Conservation (phyloP, 2,797 vertebrate species). For the Margarornis squamiger region DNA sequence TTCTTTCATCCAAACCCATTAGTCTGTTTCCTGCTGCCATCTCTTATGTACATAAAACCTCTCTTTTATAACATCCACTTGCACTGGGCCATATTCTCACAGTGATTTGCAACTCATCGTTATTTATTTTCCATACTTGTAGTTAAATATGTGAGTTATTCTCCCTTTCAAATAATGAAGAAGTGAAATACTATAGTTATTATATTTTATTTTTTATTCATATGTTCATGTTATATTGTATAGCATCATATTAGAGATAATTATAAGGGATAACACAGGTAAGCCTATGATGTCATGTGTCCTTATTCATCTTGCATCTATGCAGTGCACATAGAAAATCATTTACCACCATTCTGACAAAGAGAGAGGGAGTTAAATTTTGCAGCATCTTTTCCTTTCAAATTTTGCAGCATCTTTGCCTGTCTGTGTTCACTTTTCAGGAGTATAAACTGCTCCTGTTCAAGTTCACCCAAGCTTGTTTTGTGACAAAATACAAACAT, state of each 20-base stretch:
- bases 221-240: background rate
- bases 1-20: background rate
- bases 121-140: background rate
- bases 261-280: background rate
- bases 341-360: background rate
- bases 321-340: background rate
- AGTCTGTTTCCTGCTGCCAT: background rate
- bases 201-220: background rate
- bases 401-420: background rate
- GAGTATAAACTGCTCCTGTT: background rate
- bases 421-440: background rate
- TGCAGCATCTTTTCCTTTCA: background rate
- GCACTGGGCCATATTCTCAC: background rate
- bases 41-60: background rate
- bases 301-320: background rate
- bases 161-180: background rate
- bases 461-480: background rate
- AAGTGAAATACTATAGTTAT: background rate
- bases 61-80: background rate
- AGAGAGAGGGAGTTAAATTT: background rate
- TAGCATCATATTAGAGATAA: background rate
- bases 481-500: background rate
- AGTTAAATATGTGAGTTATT: background rate
- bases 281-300: background rate
- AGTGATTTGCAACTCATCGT: background rate